Conservation (phyloP, 2,113 vertebrate species). For the Pogonocichla stellata region DNA sequence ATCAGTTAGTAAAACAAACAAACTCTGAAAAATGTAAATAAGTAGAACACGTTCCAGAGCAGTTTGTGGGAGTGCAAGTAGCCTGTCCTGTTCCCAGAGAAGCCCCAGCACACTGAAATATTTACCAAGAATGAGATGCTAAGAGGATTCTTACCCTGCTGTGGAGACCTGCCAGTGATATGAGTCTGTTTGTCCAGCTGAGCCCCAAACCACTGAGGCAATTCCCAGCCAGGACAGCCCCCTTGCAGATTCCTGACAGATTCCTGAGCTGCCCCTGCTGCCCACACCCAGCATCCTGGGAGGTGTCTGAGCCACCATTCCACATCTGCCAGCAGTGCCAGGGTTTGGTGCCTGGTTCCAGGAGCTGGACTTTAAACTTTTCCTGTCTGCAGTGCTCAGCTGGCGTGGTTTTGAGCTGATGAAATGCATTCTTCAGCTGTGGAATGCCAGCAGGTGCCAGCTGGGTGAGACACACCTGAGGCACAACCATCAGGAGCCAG, state of each 20-base stretch:
- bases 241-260: neutral
- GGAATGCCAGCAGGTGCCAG: neutral
- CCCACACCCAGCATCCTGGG: neutral
- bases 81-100: neutral
- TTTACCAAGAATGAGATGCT: neutral
- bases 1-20: constrained; percentile 65
- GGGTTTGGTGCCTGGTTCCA: neutral
- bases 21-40: constrained; percentile 22
- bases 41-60: neutral
- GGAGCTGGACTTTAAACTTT: neutral
- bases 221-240: neutral
- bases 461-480: neutral
- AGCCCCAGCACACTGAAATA: constrained; percentile 27
- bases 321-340: neutral
- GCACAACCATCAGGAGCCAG: neutral
- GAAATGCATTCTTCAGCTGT: neutral
- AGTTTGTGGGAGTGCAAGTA: constrained; percentile 1
- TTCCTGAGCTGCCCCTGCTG: neutral
- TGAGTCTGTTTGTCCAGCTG: neutral
- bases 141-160: neutral
- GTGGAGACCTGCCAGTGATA: neutral
- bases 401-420: neutral
- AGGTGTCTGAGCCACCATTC: neutral
- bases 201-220: neutral
- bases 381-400: neutral